phyloP scores from a whole-genome alignment of 2,888 invertebrate genomes.

The Sphinx pinastri region DNA sequence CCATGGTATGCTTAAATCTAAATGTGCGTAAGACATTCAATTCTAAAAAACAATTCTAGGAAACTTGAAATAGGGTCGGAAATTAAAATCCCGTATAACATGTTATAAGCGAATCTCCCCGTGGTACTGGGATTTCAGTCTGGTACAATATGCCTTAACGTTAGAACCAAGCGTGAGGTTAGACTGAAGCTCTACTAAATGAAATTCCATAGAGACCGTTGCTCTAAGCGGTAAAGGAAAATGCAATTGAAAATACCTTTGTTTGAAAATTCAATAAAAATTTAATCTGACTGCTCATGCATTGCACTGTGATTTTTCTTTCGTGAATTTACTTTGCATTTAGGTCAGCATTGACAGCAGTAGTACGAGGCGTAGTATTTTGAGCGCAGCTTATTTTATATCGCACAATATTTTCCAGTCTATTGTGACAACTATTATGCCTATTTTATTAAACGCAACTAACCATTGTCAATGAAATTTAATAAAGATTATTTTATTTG shows the following conservation, averaged over 20 bases:
- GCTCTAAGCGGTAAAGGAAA: conserved; percentile 36
- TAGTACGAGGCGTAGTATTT: not conserved
- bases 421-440: too few relatives aligned
- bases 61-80: not conserved
- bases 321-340: conserved; percentile 10
- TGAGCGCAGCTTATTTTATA: not conserved
- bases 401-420: too few relatives aligned
- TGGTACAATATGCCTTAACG: conserved; percentile 29
- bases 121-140: not conserved
- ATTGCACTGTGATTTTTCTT: conserved; percentile 10
- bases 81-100: not conserved
- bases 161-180: conserved; percentile 46
- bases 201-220: conserved; percentile 45
- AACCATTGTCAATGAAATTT: too few relatives aligned
- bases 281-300: conserved; percentile 19
- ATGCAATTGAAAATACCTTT: conserved; percentile 47
- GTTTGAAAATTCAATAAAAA: conserved; percentile 35
- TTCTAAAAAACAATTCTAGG: not conserved
- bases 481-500: too few relatives aligned
- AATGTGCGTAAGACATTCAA: too few relatives aligned
- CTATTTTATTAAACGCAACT: too few relatives aligned
- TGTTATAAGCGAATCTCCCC: not conserved
- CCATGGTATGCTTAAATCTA: too few relatives aligned
- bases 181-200: conserved; percentile 41
- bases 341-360: not conserved